These are phyloP conservation scores for Tetrapedia diversipes DNA, from an alignment of 2,888 invertebrate genomes.

Conservation along the genomic window DNA sequence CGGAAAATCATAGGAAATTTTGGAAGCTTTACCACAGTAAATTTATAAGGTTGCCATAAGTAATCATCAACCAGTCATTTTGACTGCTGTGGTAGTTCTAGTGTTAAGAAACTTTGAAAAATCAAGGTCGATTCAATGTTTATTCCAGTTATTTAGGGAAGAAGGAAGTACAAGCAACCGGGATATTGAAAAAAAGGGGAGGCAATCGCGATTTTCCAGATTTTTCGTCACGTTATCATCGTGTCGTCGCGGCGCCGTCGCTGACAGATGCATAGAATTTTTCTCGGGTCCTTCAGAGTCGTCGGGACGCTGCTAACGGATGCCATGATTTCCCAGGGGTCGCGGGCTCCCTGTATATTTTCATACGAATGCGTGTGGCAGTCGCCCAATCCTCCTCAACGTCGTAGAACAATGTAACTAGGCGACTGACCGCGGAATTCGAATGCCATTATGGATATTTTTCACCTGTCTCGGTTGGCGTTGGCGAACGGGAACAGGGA, in stretches of 20 bases:
- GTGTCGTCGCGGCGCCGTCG: constrained; percentile 37
- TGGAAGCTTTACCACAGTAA: no score
- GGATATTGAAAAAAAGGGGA: background rate
- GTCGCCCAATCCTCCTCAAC: constrained; percentile 36
- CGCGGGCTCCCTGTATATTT: constrained; percentile 61
- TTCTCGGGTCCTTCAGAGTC: constrained; percentile 57
- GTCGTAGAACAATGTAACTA: constrained; percentile 51
- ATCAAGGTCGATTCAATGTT: no score
- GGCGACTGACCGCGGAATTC: constrained; percentile 56
- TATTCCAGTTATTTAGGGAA: no score
- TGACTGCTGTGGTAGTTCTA: no score
- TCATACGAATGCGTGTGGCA: constrained; percentile 59
- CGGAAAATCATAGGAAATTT: no score
- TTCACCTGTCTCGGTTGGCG: constrained; percentile 22
- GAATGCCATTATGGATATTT: constrained; percentile 62
- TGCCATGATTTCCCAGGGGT: constrained; percentile 70
- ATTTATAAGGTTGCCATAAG: no score
- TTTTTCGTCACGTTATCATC: constrained; percentile 30
- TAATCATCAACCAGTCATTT: no score
- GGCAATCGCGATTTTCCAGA: constrained; percentile 4
- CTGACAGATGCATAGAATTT: constrained; percentile 69
- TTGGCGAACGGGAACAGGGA: constrained; percentile 1
- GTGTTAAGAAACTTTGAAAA: no score
- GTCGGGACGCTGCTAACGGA: constrained; percentile 63
- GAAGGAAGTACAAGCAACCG: background rate